Conservation (phyloP, 1,140 invertebrate genomes). For the Cataglyphis hispanica region DNA sequence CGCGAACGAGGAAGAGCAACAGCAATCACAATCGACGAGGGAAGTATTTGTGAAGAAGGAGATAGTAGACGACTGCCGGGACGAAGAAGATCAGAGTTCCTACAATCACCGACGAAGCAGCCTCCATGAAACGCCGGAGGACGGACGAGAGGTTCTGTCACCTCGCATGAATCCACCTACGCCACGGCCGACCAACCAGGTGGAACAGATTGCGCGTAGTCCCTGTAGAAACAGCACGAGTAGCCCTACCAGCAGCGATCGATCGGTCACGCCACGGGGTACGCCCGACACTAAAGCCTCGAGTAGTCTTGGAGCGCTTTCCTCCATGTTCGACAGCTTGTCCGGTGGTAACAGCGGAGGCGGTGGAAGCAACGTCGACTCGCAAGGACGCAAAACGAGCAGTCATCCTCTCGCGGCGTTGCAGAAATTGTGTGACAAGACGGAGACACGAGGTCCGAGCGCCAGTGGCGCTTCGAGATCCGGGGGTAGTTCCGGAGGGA, state of each 20-base stretch:
- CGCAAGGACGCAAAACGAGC: slow-evolving; percentile 89
- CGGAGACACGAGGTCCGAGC: slow-evolving; percentile 89
- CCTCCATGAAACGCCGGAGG: slow-evolving; percentile 79
- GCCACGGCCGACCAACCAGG: slow-evolving; percentile 80
- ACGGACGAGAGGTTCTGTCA: slow-evolving; percentile 84
- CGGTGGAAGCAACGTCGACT: slow-evolving; percentile 82
- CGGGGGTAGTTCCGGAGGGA: slow-evolving; percentile 25
- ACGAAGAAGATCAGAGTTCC: slow-evolving; percentile 82
- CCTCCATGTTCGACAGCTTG: slow-evolving; percentile 95
- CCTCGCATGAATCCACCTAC: slow-evolving; percentile 88
- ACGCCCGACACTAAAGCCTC: slow-evolving; percentile 91
- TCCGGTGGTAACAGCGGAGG: slow-evolving; percentile 87
- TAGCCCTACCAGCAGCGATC: slow-evolving; percentile 91
- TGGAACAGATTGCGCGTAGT: slow-evolving; percentile 85
- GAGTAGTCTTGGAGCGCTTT: slow-evolving; percentile 92
- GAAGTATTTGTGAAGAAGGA: slow-evolving; percentile 85
- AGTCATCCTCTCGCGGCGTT: slow-evolving; percentile 96
- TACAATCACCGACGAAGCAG: slow-evolving; percentile 82
- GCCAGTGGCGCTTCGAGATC: slow-evolving; percentile 71
- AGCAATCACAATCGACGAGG: slow-evolving; percentile 73
- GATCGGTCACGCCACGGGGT: slow-evolving; percentile 90
- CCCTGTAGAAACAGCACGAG: slow-evolving; percentile 88
- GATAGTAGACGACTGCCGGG: slow-evolving; percentile 81
- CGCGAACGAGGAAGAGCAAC: slow-evolving; percentile 77
- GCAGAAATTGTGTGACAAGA: slow-evolving; percentile 98